Percentiles rank a stretch among this genome's conserved stretches.
phyloP scores from a whole-genome alignment of 2,113 vertebrate species.

The Poeciliopsis prolifica region DNA sequence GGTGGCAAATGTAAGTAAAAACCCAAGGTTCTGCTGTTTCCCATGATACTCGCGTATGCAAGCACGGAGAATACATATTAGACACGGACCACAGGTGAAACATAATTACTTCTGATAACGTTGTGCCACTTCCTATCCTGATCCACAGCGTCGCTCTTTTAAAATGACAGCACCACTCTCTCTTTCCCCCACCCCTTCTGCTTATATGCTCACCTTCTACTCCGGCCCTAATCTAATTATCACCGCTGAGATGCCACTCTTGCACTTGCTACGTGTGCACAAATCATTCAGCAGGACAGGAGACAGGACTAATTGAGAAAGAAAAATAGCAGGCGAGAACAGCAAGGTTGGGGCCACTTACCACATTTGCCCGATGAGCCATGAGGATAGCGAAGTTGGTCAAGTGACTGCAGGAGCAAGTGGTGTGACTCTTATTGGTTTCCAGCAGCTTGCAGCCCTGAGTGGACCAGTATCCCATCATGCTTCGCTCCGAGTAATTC shows the following conservation, averaged over 20 bases:
- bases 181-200: slow-evolving; percentile 18
- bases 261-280: slow-evolving; percentile 38
- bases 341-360: slow-evolving; percentile 77
- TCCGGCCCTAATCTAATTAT: slow-evolving; percentile 67
- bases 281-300: slow-evolving; percentile 44
- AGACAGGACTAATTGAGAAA: slow-evolving; percentile 38
- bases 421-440: slow-evolving; percentile 97
- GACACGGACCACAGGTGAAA: slow-evolving; percentile 72
- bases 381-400: slow-evolving; percentile 99
- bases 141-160: slow-evolving; percentile 61
- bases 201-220: slow-evolving; percentile 37
- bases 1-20: slow-evolving; percentile 49
- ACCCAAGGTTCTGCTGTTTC: slow-evolving; percentile 38
- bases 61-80: slow-evolving; percentile 57
- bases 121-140: slow-evolving; percentile 37
- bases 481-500: slow-evolving; percentile 99
- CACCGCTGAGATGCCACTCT: slow-evolving; percentile 57
- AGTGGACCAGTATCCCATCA: slow-evolving; percentile 99
- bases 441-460: slow-evolving; percentile 96
- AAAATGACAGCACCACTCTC: slow-evolving; percentile 55
- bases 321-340: slow-evolving; percentile 27
- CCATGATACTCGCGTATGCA: slow-evolving; percentile 47
- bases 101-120: slow-evolving; percentile 71
- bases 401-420: slow-evolving; percentile 95
- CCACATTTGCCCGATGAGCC: slow-evolving; percentile 92